Base-by-base conservation (phyloP, 2,113 vertebrate genomes). In the Dipodomys ordii region DNA sequence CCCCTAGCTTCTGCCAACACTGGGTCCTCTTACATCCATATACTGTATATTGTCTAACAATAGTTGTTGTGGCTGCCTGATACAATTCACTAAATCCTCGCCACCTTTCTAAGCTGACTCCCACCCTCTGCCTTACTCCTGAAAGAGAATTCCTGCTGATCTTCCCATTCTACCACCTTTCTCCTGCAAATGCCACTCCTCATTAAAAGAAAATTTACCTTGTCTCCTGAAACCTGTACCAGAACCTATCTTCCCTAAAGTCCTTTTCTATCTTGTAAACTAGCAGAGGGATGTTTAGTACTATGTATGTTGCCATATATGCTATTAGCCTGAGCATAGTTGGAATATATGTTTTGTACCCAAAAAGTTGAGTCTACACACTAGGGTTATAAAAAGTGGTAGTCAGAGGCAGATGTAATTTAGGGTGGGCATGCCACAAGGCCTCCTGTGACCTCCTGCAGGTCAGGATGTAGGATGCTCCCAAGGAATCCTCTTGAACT, bases 151-250 rank as follows among this genome's bases (percentile, higher is more conserved):
- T 27, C 19, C 71, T 2, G 92, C n/a, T 2, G 78, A 32, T 69
- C 39, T 57, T 35, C 53, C 76, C 39, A 15, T 76, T 60, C 25
- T 25, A 65, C 60, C 12, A 7, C 46, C 3, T 39, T 89, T 78
- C 87, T 69, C 44, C 39, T 67, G 64, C 28, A 78, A 90, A 69
- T 44, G n/a, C 11, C 8, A 71, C 5, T 84, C 10, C 28, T 91
- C 28, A 35, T 67, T 53, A 72, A 88, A 71, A 94, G 77, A 20
- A 74, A 85, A 88, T 30, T 76, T 23, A 44, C 6, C 35, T 93
- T 83, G 35, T 22, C 28, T 53, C 49, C 6, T 30, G 19, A 79
- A n/a, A 16, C 39, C 28, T 46, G 28, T 13, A 68, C 19, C 32
- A 87, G 35, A 92, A 57, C 27, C 25, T 68, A 3, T 53, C 57